These are phyloP conservation scores for Pelvicachromis taeniatus DNA, from an alignment of 2,113 vertebrate species.

Conservation along the genomic window DNA sequence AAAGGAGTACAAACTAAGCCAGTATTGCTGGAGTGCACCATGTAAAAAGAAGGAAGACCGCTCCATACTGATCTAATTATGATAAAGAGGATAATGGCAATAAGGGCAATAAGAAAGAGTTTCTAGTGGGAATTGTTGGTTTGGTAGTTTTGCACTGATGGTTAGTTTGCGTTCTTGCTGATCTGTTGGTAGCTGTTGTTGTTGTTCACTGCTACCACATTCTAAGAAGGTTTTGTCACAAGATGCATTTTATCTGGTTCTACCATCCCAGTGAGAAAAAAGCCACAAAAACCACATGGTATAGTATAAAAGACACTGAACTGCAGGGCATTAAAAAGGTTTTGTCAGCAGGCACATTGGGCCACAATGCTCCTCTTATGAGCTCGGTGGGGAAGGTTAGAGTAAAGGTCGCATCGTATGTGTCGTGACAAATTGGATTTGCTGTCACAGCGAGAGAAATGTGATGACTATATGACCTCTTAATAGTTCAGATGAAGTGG, in stretches of 20 bases:
- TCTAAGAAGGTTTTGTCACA: not conserved
- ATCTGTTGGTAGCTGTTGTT: not conserved
- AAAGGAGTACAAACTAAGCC: too few relatives aligned
- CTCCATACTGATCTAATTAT: not conserved
- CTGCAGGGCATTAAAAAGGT: not conserved
- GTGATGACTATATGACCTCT: constrained; percentile 38
- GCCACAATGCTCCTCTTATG: constrained; percentile 3
- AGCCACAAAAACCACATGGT: not conserved
- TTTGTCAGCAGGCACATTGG: not conserved
- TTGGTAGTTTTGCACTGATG: not conserved
- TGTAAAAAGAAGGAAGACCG: not conserved
- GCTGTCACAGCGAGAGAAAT: constrained; percentile 45
- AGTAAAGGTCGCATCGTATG: not conserved
- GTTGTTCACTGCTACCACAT: not conserved
- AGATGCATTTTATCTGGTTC: not conserved
- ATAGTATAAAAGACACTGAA: not conserved
- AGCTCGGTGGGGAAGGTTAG: not conserved
- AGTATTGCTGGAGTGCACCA: not conserved
- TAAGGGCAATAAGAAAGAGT: not conserved
- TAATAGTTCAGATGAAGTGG: not conserved
- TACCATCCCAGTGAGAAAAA: not conserved
- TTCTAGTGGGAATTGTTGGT: not conserved
- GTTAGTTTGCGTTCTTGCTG: not conserved
- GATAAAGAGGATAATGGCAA: too few relatives aligned
- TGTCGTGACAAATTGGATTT: constrained; percentile 49